phyloP scores from a whole-genome alignment of 2,797 vertebrate species.

The Pampus argenteus region DNA sequence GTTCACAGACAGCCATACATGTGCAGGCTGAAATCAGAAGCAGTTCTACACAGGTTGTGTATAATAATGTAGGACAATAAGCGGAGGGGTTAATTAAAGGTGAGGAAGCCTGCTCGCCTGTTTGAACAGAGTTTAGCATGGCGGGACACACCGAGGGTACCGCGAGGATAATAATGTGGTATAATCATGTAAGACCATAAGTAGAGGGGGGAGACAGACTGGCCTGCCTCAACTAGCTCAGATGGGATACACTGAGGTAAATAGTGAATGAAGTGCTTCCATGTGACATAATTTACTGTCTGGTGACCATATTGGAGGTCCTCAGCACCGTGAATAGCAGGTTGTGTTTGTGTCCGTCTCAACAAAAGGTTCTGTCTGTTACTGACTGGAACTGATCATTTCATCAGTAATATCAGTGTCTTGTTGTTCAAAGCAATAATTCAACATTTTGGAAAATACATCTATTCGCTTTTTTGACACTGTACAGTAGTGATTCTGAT shows the following conservation, averaged over 20 bases:
- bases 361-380: not conserved
- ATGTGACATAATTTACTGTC: slow-evolving; percentile 57
- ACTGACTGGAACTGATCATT: not conserved
- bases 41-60: slow-evolving; percentile 27
- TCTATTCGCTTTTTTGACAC: not conserved
- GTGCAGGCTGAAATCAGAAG: slow-evolving; percentile 37
- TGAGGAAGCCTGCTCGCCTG: slow-evolving; percentile 20
- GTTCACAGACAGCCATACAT: slow-evolving; percentile 39
- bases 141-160: slow-evolving; percentile 56
- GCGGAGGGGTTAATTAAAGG: slow-evolving; percentile 65
- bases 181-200: slow-evolving; percentile 62
- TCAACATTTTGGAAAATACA: not conserved
- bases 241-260: slow-evolving; percentile 40
- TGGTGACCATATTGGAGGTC: slow-evolving; percentile 33
- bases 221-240: slow-evolving; percentile 53
- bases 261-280: slow-evolving; percentile 48
- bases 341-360: slow-evolving; percentile 11
- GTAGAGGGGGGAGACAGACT: slow-evolving; percentile 54
- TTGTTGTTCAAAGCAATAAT: not conserved
- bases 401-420: not conserved
- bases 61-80: slow-evolving; percentile 69
- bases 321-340: slow-evolving; percentile 21
- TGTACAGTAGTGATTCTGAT: no score
- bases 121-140: slow-evolving; percentile 63
- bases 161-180: slow-evolving; percentile 65